Evolutionary conservation across 2,113 vertebrate genomes (phyloP).

Genomic region (Gallinago undulata): DNA sequence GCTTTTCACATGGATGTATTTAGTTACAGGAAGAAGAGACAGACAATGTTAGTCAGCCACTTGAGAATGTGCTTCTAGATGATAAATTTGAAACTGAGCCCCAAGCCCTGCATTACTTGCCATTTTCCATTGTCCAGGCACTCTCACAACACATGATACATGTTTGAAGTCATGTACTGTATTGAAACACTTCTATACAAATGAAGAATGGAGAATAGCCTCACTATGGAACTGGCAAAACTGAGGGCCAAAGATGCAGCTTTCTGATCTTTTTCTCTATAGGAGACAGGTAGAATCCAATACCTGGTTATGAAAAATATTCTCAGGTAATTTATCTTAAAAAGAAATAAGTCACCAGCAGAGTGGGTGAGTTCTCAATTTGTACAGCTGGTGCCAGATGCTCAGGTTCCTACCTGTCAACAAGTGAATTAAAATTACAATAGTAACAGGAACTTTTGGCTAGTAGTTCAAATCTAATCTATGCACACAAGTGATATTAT

Average conservation of each 20-base stretch:
- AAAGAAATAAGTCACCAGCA: not conserved
- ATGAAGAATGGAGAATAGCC: slow-evolving; percentile 33
- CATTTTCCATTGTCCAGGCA: not conserved
- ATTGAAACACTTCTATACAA: slow-evolving; percentile 33
- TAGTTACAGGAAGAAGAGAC: slow-evolving; percentile 29
- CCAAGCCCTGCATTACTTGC: slow-evolving; percentile 22
- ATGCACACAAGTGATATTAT: not conserved
- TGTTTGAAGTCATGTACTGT: slow-evolving; percentile 25
- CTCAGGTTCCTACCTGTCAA: not conserved
- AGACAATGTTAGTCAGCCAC: slow-evolving; percentile 30
- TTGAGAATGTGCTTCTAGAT: slow-evolving; percentile 40
- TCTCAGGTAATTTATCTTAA: slow-evolving; percentile 27
- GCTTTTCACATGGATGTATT: slow-evolving; percentile 19
- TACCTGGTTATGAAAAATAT: slow-evolving; percentile 12
- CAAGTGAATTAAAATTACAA: not conserved
- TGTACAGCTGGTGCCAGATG: not conserved
- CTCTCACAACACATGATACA: slow-evolving; percentile 9
- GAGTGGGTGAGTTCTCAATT: slow-evolving; percentile 1
- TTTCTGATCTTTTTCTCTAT: not conserved
- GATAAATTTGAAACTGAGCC: slow-evolving; percentile 49
- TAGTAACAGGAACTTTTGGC: slow-evolving; percentile 5
- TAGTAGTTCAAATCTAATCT: slow-evolving; percentile 22
- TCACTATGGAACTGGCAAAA: not conserved
- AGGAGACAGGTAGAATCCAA: not conserved
- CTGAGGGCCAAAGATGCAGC: not conserved